Evolutionary conservation across 2,113 vertebrate species (phyloP).

Genomic region (Equus quagga): DNA sequence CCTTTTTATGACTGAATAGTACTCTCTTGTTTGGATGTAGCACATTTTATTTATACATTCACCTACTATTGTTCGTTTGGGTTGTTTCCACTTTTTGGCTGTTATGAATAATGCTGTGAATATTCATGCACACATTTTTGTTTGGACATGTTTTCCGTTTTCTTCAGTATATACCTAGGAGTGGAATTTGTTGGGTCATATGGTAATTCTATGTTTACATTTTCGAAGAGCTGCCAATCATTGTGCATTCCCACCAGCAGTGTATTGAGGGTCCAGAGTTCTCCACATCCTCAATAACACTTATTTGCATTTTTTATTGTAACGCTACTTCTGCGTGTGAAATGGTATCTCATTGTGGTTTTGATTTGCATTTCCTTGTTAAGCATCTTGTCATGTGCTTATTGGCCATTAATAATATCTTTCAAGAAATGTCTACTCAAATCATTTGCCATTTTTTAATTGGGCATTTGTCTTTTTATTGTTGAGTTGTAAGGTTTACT

Average conservation of each 20-base stretch:
- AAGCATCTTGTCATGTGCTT: slow-evolving; percentile 25
- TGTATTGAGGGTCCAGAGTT: neutral
- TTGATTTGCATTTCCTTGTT: slow-evolving; percentile 30
- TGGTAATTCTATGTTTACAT: neutral
- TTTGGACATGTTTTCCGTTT: neutral
- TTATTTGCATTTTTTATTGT: neutral
- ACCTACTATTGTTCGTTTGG: neutral
- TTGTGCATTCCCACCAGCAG: neutral
- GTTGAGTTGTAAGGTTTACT: neutral
- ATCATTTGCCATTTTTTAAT: slow-evolving; percentile 2
- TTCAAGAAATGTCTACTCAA: neutral
- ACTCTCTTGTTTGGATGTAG: neutral
- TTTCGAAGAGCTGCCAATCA: neutral
- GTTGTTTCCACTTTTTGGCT: neutral
- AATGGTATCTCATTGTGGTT: neutral
- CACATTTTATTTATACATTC: neutral
- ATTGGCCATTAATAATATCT: neutral
- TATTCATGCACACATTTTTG: neutral
- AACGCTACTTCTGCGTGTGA: neutral
- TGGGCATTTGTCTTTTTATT: neutral
- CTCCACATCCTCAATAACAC: neutral
- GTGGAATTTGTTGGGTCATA: neutral
- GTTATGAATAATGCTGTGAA: neutral
- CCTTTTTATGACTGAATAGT: slow-evolving; percentile 31
- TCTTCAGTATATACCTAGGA: neutral